A percentile compares a stretch with the other conserved stretches of the same genome.
Conservation (phyloP, 2,113 vertebrate genomes). For the Pavo muticus region DNA sequence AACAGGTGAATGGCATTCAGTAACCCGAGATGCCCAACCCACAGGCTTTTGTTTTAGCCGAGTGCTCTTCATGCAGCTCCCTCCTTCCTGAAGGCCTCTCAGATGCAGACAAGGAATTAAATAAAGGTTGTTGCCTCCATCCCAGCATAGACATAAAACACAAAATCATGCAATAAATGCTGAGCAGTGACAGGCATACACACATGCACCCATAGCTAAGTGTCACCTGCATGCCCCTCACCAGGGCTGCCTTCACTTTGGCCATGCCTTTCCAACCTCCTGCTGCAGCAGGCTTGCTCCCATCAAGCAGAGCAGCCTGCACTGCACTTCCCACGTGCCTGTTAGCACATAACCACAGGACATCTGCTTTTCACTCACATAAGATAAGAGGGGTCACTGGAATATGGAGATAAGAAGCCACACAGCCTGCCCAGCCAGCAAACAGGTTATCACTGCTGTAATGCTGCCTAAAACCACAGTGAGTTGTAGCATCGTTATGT, state of each 20-base stretch:
- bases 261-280: rapidly evolving
- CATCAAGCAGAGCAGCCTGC: background rate
- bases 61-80: rapidly evolving
- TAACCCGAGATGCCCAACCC: background rate
- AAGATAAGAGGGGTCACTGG: background rate
- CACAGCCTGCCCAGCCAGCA: background rate
- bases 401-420: background rate
- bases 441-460: no score
- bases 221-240: rapidly evolving
- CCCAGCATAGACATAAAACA: background rate
- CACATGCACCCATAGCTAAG: background rate
- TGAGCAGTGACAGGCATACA: background rate
- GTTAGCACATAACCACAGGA: rapidly evolving
- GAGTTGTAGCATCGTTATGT: background rate
- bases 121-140: background rate
- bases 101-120: rapidly evolving
- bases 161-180: background rate
- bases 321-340: rapidly evolving
- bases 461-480: rapidly evolving
- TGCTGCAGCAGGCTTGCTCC: background rate
- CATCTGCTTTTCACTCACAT: background rate
- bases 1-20: background rate
- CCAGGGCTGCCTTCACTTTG: rapidly evolving
- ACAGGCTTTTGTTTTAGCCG: background rate
- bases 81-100: background rate